Conservation (phyloP, 1,140 invertebrate genomes). For the Drosophila nigromelanica region DNA sequence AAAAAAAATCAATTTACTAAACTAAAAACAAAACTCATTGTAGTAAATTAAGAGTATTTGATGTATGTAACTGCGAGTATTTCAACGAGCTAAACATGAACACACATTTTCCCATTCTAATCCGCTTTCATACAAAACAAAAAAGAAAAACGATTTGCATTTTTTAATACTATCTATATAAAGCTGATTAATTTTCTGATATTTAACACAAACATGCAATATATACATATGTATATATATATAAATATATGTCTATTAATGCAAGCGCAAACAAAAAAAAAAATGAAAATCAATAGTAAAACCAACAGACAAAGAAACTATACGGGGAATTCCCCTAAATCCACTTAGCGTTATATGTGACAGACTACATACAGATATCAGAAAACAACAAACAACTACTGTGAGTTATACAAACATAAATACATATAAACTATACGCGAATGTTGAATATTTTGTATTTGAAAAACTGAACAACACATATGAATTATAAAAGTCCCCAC, state of each 20-base stretch:
- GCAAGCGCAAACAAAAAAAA: conserved; percentile 8
- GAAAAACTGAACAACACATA: conserved; percentile 64
- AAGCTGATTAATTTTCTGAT: conserved; percentile 35
- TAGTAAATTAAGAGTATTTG: conserved; percentile 49
- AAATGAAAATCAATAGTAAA: conserved; percentile 25
- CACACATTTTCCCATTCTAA: conserved; percentile 8
- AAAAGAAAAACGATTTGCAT: conserved; percentile 24
- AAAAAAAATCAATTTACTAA: no score
- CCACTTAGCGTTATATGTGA: no score
- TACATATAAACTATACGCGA: conserved; percentile 43
- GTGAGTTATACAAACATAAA: conserved; percentile 32
- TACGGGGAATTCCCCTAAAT: conserved; percentile 1
- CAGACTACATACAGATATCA: conserved; percentile 34
- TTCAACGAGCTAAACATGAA: conserved; percentile 7
- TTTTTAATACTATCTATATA: conserved; percentile 13
- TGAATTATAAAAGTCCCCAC: conserved; percentile 54
- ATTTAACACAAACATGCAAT: conserved; percentile 11
- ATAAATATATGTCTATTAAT: conserved; percentile 5
- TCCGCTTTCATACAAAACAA: conserved; percentile 14
- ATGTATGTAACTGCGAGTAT: conserved; percentile 7
- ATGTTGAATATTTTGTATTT: conserved; percentile 76
- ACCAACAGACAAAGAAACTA: background rate
- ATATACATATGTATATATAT: no score
- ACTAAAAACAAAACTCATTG: conserved; percentile 53
- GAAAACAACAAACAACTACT: conserved; percentile 18